Conservation (phyloP, 2,797 vertebrate species). For the Onychomys arenicola region DNA sequence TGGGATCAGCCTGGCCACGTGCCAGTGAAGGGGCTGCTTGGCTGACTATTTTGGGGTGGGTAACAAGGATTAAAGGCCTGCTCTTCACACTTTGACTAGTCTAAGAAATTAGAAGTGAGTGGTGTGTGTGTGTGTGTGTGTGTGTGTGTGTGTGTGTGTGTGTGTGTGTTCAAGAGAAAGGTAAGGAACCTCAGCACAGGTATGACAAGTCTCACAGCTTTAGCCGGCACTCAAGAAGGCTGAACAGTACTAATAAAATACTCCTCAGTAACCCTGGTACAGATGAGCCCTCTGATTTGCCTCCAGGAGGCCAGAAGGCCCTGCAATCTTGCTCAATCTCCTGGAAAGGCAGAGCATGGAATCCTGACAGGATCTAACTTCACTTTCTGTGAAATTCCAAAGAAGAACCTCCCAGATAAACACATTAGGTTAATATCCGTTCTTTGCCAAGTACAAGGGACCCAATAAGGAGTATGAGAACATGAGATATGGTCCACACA, state of each 20-base stretch:
- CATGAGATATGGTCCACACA: not conserved
- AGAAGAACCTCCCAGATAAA: not conserved
- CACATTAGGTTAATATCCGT: not conserved
- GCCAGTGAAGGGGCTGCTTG: too few relatives aligned
- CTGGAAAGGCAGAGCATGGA: not conserved
- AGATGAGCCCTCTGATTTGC: too few relatives aligned
- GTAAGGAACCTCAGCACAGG: not conserved
- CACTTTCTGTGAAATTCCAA: not conserved
- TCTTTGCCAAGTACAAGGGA: too few relatives aligned
- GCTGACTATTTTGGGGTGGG: too few relatives aligned
- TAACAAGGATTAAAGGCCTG: too few relatives aligned
- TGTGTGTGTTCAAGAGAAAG: not conserved
- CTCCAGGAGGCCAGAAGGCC: not conserved
- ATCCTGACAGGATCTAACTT: not conserved
- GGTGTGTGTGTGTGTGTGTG: too few relatives aligned
- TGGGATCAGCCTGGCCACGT: too few relatives aligned
- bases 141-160: too few relatives aligned
- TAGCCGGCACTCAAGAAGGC: not conserved
- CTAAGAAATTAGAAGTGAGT: accelerated
- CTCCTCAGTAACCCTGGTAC: not conserved
- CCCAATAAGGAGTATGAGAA: not conserved
- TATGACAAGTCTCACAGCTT: not conserved
- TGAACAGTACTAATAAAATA: not conserved
- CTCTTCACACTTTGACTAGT: too few relatives aligned
- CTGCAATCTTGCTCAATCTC: not conserved